Conservation (phyloP, 2,113 vertebrate genomes). For the Rousettus leschenaultii region DNA sequence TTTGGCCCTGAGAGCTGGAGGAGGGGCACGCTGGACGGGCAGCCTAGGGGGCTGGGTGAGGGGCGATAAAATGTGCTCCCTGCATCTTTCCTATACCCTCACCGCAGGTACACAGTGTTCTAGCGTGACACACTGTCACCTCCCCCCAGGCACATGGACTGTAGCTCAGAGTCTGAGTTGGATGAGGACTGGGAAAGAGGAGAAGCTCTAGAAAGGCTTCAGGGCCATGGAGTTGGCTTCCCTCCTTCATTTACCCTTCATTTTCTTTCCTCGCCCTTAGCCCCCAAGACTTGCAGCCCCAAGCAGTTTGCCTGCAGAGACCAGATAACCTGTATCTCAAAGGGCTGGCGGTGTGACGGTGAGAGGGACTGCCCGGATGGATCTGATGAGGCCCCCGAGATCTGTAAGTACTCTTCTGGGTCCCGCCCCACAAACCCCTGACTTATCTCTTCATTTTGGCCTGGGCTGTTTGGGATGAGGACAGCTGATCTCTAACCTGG, state of each 20-base stretch:
- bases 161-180: neutral
- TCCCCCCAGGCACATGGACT: neutral
- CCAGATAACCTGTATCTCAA: slow-evolving; percentile 97
- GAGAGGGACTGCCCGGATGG: slow-evolving; percentile 98
- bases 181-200: neutral
- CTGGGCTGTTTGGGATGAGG: neutral
- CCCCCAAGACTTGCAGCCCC: slow-evolving; percentile 94
- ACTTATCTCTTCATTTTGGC: neutral
- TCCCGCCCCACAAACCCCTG: neutral
- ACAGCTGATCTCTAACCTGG: neutral
- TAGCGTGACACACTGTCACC: neutral
- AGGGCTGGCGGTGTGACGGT: slow-evolving; percentile 97
- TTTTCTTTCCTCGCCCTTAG: slow-evolving; percentile 80
- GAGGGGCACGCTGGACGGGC: neutral
- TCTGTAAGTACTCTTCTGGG: slow-evolving; percentile 87
- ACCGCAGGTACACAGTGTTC: neutral
- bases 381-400: slow-evolving; percentile 95
- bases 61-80: neutral
- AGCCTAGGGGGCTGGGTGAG: neutral
- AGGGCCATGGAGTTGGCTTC: neutral
- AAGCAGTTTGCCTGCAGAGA: slow-evolving; percentile 99
- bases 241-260: neutral
- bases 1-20: neutral
- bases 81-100: neutral
- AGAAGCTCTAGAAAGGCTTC: neutral